Conservation (phyloP, 2,888 invertebrate genomes). For the Catocala nupta region DNA sequence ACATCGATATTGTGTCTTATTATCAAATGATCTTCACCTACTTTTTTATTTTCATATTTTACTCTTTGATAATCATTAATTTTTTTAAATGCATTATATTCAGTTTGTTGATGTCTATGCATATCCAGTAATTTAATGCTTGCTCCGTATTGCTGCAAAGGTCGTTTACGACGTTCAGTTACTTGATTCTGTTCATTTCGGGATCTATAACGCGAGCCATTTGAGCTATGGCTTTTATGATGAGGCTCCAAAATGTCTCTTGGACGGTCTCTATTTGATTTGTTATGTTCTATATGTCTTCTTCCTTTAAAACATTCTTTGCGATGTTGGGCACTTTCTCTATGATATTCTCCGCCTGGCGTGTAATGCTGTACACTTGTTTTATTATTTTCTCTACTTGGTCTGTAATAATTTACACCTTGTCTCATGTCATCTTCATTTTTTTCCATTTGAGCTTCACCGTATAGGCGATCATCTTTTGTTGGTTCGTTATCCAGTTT, state of each 20-base stretch:
- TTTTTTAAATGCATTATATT: not conserved
- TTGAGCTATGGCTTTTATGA: too few species aligned
- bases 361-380: not conserved
- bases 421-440: not conserved
- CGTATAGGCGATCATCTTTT: too few species aligned
- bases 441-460: too few species aligned
- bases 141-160: too few species aligned
- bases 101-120: too few species aligned
- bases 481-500: too few species aligned
- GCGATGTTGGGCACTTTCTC: not conserved
- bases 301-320: constrained; percentile 1
- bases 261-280: not conserved
- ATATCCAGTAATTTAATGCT: too few species aligned
- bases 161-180: too few species aligned
- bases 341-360: not conserved
- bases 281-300: not conserved
- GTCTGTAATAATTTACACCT: constrained; percentile 2
- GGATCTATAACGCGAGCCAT: too few species aligned
- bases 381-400: not conserved
- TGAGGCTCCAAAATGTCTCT: not conserved
- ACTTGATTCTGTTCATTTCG: too few species aligned
- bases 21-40: not conserved
- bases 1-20: not conserved
- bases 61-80: not conserved
- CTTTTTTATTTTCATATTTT: not conserved